Conservation (phyloP, 2,797 vertebrate genomes). For the Phyllotis vaccarum region DNA sequence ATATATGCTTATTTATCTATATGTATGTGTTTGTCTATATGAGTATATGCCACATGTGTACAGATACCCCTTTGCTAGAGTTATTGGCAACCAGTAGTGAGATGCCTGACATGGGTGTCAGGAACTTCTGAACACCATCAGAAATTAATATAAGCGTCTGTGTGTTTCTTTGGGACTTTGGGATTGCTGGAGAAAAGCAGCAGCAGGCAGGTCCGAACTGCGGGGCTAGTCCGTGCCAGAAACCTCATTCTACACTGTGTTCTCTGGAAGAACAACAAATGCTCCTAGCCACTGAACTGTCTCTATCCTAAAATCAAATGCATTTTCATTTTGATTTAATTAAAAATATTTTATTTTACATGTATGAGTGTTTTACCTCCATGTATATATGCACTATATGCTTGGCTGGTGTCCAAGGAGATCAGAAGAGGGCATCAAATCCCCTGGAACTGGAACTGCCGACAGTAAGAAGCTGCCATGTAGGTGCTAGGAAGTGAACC, state of each 20-base stretch:
- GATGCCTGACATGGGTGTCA: neutral
- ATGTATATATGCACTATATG: too few relatives aligned
- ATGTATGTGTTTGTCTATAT: neutral
- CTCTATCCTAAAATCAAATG: neutral
- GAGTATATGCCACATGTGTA: neutral
- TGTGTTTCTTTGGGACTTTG: too few relatives aligned
- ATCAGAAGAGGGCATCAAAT: too few relatives aligned
- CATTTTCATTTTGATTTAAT: neutral
- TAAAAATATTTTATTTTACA: neutral
- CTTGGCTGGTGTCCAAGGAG: too few relatives aligned
- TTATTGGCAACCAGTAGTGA: neutral
- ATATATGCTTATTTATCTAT: neutral
- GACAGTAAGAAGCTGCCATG: too few relatives aligned
- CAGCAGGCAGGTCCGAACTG: too few relatives aligned
- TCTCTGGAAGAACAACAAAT: neutral
- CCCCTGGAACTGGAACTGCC: too few relatives aligned
- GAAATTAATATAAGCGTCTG: too few relatives aligned
- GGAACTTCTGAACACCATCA: neutral
- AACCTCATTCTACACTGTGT: neutral
- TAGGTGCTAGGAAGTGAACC: too few relatives aligned
- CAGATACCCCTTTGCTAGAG: neutral
- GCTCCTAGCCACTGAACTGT: neutral
- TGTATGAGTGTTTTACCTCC: too few relatives aligned
- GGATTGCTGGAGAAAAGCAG: too few relatives aligned
- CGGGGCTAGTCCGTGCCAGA: too few relatives aligned